phyloP scores from a whole-genome alignment of 2,797 vertebrate genomes.

The Squalus acanthias region DNA sequence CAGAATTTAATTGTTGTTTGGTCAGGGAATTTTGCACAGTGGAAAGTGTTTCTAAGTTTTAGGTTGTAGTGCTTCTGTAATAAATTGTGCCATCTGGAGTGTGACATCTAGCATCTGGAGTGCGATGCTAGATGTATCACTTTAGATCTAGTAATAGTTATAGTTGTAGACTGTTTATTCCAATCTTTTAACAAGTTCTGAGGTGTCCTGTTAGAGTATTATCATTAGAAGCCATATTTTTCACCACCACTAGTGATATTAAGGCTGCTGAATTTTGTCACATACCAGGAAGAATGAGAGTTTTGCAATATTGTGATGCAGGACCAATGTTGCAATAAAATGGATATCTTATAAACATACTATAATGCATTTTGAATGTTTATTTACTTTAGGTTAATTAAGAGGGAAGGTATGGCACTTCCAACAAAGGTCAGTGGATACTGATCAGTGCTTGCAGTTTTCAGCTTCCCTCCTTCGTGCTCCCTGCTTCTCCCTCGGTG shows the following conservation, averaged over 20 bases:
- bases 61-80: background rate
- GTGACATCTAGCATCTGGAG: too few relatives aligned
- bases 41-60: background rate
- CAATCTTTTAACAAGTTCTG: background rate
- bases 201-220: background rate
- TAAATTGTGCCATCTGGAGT: background rate
- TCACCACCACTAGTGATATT: background rate
- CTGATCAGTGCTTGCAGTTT: background rate
- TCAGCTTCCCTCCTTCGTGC: too few relatives aligned
- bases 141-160: background rate
- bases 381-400: background rate
- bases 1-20: background rate
- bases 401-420: background rate
- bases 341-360: background rate
- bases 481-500: too few relatives aligned
- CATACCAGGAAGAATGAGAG: background rate
- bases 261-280: background rate
- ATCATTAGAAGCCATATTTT: background rate
- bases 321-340: background rate
- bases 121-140: background rate
- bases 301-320: background rate
- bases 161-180: background rate
- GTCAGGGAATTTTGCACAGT: background rate
- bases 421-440: background rate
- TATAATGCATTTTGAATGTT: too few relatives aligned